A percentile compares a stretch with the other conserved stretches of the same genome.
These are phyloP conservation scores for Sapayoa aenigma DNA, from an alignment of 2,113 vertebrate species.

Conservation along the genomic window DNA sequence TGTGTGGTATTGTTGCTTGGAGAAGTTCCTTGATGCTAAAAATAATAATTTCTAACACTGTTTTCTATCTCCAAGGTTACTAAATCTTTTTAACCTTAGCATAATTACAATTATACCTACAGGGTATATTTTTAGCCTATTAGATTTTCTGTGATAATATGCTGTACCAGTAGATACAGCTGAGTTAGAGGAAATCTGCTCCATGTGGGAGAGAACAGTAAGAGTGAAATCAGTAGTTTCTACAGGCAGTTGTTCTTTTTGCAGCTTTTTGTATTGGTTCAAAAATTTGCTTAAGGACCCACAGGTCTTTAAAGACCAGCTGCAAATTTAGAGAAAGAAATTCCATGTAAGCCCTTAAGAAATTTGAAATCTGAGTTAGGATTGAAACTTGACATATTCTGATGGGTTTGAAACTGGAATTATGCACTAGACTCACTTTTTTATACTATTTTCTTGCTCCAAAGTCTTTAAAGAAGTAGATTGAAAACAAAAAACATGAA, in stretches of 20 bases:
- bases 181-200: neutral
- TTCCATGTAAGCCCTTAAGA: neutral
- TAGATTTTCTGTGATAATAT: neutral
- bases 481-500: neutral
- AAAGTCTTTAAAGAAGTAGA: neutral
- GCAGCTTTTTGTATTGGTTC: neutral
- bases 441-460: neutral
- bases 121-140: conserved; percentile 7
- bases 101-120: conserved; percentile 35
- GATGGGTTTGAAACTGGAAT: neutral
- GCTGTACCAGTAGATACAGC: neutral
- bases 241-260: neutral
- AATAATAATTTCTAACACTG: conserved; percentile 30
- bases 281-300: neutral
- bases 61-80: conserved; percentile 60
- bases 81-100: conserved; percentile 26
- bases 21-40: conserved; percentile 54
- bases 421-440: neutral
- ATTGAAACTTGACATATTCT: neutral
- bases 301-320: neutral
- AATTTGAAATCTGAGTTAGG: neutral
- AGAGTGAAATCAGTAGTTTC: neutral
- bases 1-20: conserved; percentile 57
- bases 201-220: neutral
- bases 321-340: neutral